Conservation (phyloP, 2,888 invertebrate genomes). For the Panopea generosa region DNA sequence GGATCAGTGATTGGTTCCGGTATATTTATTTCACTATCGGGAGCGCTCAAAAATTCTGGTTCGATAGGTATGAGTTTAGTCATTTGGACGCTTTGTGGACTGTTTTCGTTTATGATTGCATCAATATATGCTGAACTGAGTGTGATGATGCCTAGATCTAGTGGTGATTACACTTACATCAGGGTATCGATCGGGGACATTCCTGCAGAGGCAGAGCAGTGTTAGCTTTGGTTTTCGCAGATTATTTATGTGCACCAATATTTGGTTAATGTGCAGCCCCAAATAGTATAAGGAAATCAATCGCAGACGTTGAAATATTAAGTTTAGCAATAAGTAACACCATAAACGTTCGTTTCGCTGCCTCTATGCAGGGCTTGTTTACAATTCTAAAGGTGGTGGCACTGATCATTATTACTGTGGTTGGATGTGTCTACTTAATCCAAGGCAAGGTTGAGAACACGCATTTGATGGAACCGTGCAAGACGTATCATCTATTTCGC, state of each 20-base stretch:
- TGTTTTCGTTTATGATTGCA: constrained; percentile 87
- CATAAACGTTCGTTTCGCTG: constrained; percentile 96
- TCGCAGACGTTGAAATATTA: constrained; percentile 82
- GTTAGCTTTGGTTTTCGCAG: constrained; percentile 85
- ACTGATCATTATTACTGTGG: constrained; percentile 39
- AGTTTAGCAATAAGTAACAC: constrained; percentile 96
- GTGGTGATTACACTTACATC: constrained; percentile 92
- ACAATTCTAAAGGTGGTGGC: constrained; percentile 94
- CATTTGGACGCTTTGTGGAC: constrained; percentile 60
- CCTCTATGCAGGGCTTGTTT: constrained; percentile 96
- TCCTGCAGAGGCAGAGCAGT: constrained; percentile 80
- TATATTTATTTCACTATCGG: constrained; percentile 99
- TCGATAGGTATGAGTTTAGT: constrained; percentile 90
- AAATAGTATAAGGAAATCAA: constrained; percentile 49
- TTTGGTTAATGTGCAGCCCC: constrained; percentile 70
- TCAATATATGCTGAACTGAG: constrained; percentile 92
- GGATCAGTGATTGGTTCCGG: constrained; percentile 91
- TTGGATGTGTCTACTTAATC: constrained; percentile 38
- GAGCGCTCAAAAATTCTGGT: constrained; percentile 92
- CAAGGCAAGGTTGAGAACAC: constrained; percentile 35
- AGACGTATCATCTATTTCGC: constrained; percentile 30
- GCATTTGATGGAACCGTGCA: constrained; percentile 47
- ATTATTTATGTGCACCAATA: constrained; percentile 71
- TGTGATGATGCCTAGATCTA: constrained; percentile 91
- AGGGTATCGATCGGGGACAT: constrained; percentile 85